Base-by-base conservation (phyloP, 1,140 invertebrate genomes). In the Hypsibius dujardini region DNA sequence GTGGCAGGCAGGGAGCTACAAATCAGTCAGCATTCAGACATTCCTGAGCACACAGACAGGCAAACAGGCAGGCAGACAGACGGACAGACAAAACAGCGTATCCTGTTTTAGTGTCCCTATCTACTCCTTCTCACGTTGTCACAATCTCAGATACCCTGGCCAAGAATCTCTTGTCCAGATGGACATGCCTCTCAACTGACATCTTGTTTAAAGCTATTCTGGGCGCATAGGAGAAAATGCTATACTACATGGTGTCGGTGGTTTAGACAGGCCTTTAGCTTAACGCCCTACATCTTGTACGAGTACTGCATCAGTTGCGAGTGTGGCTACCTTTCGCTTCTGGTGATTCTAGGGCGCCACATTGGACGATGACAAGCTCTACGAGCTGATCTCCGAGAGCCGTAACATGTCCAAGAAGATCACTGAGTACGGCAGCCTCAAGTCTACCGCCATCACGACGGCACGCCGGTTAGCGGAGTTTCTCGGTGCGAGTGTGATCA, bases 401-500 rank as follows among this genome's bases (percentile, higher is more conserved):
- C 84, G 93, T 72, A 95, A 90, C 15, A 98, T 99, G 93, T 94
- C 90, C 1, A 86, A 88, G 75, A 96, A 95, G 79, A 78, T 99
- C 46, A 93, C 95, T 76, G 95, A 98, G 69, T 98, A 99, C 78
- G 95, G 92, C 0, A 80, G 79, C 0, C 95, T 98, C 80, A 99
- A 98, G 78, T 96, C 93, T 0, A 98, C 93, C 0, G 97, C 95
- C 0, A 98, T 99, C 76, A 94, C 90, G 12, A 98, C 95, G 3
- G 95, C 95, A 0, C 95, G 93, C 77, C 81, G 95, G 74, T 81
- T 98, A 72, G 92, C 94, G 0, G 95, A 98, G 82, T 98, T 99
- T 79, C 82, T 99, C 2, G 95, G 95, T 1, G 94, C 97, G 81
- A 90, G 98, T 80, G 98, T 99, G 92, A 92, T 98, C 0, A 98